A percentile compares a stretch with the other conserved stretches of the same genome.
Evolutionary conservation across 2,888 invertebrate species (phyloP).

Genomic region (Stenodera caucasica): DNA sequence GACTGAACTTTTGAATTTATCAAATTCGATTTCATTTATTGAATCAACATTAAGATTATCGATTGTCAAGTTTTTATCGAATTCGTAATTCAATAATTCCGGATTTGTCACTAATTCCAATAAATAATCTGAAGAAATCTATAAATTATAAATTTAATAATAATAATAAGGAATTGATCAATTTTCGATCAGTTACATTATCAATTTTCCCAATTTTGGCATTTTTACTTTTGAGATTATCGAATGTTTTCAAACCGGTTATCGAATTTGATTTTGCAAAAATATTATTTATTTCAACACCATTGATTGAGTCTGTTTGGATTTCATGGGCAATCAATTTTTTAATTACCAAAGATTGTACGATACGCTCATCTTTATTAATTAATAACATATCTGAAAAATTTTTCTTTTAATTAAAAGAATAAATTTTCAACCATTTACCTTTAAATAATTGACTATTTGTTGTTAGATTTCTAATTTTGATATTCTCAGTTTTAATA

Average conservation of each 20-base stretch:
- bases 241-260: constrained; percentile 43
- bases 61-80: constrained; percentile 37
- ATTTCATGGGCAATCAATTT: constrained; percentile 37
- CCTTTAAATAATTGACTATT: constrained; percentile 36
- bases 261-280: constrained; percentile 39
- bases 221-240: constrained; percentile 31
- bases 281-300: constrained; percentile 40
- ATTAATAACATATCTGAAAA: constrained; percentile 37
- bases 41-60: constrained; percentile 43
- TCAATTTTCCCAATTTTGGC: constrained; percentile 14
- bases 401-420: too few species aligned
- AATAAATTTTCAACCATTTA: constrained; percentile 21
- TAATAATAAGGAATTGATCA: too few species aligned
- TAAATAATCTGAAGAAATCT: constrained; percentile 22
- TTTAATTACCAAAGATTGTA: constrained; percentile 29
- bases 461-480: constrained; percentile 31
- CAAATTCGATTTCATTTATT: constrained; percentile 48
- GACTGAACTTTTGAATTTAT: constrained; percentile 43
- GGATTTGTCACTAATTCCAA: constrained; percentile 19
- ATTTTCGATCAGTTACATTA: background rate
- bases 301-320: constrained; percentile 38
- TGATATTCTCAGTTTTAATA: constrained; percentile 32
- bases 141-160: constrained; percentile 7
- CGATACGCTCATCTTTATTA: constrained; percentile 33
- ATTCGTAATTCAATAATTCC: constrained; percentile 28